Evolutionary conservation across 2,888 invertebrate species (phyloP).

Genomic region (Amphipoea oculea): DNA sequence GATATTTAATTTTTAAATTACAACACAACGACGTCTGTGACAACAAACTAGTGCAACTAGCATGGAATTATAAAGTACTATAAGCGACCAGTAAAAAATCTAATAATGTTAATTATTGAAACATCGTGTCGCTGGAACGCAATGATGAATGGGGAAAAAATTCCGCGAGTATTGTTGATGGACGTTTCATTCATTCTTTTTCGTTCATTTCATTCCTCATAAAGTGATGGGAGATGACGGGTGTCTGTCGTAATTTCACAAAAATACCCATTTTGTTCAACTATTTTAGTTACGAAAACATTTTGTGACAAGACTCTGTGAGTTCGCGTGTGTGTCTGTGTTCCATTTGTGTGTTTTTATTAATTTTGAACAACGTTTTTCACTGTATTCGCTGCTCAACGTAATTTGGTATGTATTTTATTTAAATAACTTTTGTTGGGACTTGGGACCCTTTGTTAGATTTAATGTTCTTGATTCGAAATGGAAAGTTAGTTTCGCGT

Average conservation of each 20-base stretch:
- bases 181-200: conserved; percentile 61
- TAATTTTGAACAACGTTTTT: conserved; percentile 60
- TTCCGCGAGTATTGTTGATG: conserved; percentile 55
- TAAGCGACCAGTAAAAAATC: neutral
- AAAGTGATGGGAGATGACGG: conserved; percentile 66
- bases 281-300: conserved; percentile 65
- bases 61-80: conserved; percentile 4
- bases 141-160: conserved; percentile 56
- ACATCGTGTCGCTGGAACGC: conserved; percentile 43
- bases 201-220: conserved; percentile 68
- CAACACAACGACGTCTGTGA: too few species aligned
- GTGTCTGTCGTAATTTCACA: conserved; percentile 62
- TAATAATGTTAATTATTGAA: neutral
- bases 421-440: conserved; percentile 43
- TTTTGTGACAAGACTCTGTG: conserved; percentile 67
- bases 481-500: conserved; percentile 57
- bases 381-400: conserved; percentile 65
- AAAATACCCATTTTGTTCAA: conserved; percentile 67
- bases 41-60: neutral
- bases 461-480: conserved; percentile 50
- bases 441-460: conserved; percentile 44
- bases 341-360: conserved; percentile 62
- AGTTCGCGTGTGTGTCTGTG: conserved; percentile 65
- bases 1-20: too few species aligned
- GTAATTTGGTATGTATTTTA: conserved; percentile 65